Evolutionary conservation across 2,888 invertebrate species (phyloP), one percentile per base, ranked within the genome.

Genomic region (Psococerastis gibbosa): DNA sequence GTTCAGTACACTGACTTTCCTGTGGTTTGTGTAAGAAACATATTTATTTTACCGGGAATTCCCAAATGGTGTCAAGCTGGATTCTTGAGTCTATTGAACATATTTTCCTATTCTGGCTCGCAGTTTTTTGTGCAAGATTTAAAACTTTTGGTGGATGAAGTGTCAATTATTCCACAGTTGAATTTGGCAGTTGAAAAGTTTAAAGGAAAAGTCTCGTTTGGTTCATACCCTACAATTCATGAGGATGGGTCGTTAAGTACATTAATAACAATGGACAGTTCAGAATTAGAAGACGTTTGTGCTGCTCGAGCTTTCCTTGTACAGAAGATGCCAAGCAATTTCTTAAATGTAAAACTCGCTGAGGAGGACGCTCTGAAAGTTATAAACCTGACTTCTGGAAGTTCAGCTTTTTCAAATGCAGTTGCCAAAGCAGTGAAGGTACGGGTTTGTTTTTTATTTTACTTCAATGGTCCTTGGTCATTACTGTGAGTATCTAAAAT

Each of bases 21-120:
- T 51, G 31, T 57, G 11, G 53, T 56, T 2, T 51, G 51, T 27
- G 51, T 70, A 15, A 55, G 55, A 34, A 77, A 77, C 56, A 71
- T 75, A 0, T 69, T 67, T 50, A 58, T 73, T 6, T 65, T 76
- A 45, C 75, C 77, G 15, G 76, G 76, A 3, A 67, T 75, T 13
- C 75, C 76, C 1, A 57, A 59, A 43, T 61, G 58, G 49, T 57
- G 62, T 42, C 50, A 59, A 43, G 49, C 52, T 3, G 55, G 57
- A n/a, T 49, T 53, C 27, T 27, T 11, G 11, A 6, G 6, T 9
- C 8, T 27, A 11, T 11, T 6, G 11, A 11, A 27, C 27, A 11
- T 27, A 27, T 11, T 27, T 27, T 27, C 27, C 6, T 9, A 27
- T 44, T 55, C 59, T 8, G 45, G 22, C 22, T 35, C 35, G 23